Evolutionary conservation across 1,140 invertebrate genomes (phyloP), one percentile per base, ranked within the genome.

Genomic region (Drusus annulatus): DNA sequence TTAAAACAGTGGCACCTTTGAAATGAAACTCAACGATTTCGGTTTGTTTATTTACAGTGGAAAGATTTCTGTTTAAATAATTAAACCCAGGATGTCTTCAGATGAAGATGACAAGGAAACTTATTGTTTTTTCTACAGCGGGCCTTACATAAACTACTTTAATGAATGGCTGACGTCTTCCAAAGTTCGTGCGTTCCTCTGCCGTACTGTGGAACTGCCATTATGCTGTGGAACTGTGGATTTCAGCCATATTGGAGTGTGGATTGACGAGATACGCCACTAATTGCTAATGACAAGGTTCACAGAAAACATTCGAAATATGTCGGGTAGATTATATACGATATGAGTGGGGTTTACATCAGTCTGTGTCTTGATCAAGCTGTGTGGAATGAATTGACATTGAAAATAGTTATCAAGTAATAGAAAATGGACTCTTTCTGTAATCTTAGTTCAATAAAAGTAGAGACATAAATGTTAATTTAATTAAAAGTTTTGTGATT

Each of bases 231-330:
- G 8, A 45, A 45, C 36, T 45, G 8, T 45, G 36, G 5, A 45
- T 45, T 45, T 45, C 36, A 36, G 62, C 28, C 23, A 65, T 65
- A 36, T 21, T 65, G n/a, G 28, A 65, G 62, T 36, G 62, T 16
- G 21, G 62, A 65, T 28, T 65, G 62, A 65, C 62, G 16, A 13
- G 62, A n/a, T 21, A 36, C 16, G 8, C 62, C 36, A 45, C 36
- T 45, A 45, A 45, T 45, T 23, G 16, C 25, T 65, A 65, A 65
- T 65, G 62, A 36, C 62, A 65, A n/a, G 62, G 62, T 65, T 65
- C 62, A 65, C 31, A 28, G 31, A 28, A 28, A 65, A 23, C 7
- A 36, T 36, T 36, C 31, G 31, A 36, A 36, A 45, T 13, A 45
- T 45, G 36, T 45, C 36, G 10, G 13, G 36, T 45, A 45, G 36